A percentile compares a stretch with the other conserved stretches of the same genome.
Conservation (phyloP, 2,797 vertebrate species). For the Ciconia nigra region DNA sequence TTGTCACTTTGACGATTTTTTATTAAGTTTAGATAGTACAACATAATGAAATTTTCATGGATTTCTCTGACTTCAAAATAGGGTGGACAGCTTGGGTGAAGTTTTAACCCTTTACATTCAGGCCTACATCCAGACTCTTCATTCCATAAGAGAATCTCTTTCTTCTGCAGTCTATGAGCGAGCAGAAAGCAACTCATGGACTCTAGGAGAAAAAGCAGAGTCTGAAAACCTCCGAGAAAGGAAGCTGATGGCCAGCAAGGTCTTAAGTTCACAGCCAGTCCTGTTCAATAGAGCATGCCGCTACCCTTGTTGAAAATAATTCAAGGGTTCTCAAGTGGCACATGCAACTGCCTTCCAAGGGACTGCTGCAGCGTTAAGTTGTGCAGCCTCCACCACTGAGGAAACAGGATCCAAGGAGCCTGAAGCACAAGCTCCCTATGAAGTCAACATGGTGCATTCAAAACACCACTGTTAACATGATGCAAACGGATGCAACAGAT, state of each 20-base stretch:
- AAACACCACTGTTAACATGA: not conserved
- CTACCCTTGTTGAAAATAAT: not conserved
- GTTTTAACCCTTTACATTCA: constrained; percentile 14
- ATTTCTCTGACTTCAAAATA: constrained; percentile 47
- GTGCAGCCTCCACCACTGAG: not conserved
- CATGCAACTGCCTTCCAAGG: not conserved
- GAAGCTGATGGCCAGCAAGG: constrained; percentile 3
- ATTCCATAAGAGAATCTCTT: constrained; percentile 46
- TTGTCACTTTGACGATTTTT: constrained; percentile 67
- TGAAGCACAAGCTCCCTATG: not conserved
- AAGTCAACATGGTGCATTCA: not conserved
- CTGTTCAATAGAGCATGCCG: not conserved
- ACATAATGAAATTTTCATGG: not conserved
- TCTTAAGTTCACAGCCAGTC: not conserved
- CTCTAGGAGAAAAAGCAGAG: constrained; percentile 65
- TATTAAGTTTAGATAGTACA: constrained; percentile 70
- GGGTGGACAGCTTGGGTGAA: not conserved
- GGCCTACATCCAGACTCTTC: constrained; percentile 47
- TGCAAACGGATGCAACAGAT: not conserved
- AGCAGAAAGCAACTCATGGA: constrained; percentile 49
- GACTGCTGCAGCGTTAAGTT: not conserved
- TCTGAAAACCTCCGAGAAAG: not conserved
- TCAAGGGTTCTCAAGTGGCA: not conserved
- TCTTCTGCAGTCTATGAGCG: constrained; percentile 54
- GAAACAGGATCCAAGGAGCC: not conserved